Evolutionary conservation across 2,888 invertebrate species (phyloP).

Genomic region (Entomobrya proxima): DNA sequence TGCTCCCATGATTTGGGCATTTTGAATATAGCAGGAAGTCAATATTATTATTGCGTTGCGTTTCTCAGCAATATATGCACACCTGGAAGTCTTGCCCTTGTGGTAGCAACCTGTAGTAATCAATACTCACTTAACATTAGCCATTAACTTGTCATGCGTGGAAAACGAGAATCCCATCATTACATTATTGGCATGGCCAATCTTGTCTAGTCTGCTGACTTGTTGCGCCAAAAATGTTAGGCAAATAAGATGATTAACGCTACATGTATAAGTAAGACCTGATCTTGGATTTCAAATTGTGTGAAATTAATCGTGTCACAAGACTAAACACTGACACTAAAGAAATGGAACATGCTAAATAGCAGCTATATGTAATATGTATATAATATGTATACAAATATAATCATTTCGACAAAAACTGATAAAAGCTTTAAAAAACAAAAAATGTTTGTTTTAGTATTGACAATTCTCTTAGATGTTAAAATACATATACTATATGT

Average conservation of each 20-base stretch:
- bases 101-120: background rate
- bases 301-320: conserved; percentile 10
- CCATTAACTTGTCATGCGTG: background rate
- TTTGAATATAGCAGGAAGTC: too few relatives aligned
- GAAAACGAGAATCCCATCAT: background rate
- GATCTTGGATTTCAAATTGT: conserved; percentile 28
- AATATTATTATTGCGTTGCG: too few relatives aligned
- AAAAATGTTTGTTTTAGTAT: too few relatives aligned
- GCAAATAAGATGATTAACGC: background rate
- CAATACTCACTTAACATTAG: background rate
- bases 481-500: too few relatives aligned
- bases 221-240: background rate
- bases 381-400: background rate
- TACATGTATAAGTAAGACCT: background rate
- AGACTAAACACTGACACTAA: background rate
- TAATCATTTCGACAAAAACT: too few relatives aligned
- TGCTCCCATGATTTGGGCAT: too few relatives aligned
- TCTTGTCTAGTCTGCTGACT: background rate
- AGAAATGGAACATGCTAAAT: background rate
- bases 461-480: too few relatives aligned
- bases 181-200: background rate
- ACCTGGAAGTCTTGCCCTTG: background rate
- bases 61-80: too few relatives aligned
- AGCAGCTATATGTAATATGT: too few relatives aligned
- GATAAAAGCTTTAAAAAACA: too few relatives aligned